Evolutionary conservation across 2,797 vertebrate species (phyloP).

Genomic region (Diplodus puntazzo): DNA sequence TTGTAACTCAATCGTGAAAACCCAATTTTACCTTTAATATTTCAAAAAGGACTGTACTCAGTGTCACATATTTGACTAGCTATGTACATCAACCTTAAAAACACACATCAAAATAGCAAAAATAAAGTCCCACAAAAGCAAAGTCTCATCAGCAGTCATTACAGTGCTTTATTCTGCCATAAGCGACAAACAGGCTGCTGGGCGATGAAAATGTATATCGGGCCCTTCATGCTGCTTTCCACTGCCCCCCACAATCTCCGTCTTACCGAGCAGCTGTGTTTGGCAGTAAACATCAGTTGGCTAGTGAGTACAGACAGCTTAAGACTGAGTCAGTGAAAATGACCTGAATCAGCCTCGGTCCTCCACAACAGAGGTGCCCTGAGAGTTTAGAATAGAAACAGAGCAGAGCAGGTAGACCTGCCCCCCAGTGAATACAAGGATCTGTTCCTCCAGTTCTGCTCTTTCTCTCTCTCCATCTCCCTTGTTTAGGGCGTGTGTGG

Average conservation of each 20-base stretch:
- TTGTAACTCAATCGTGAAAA: not conserved
- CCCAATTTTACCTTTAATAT: not conserved
- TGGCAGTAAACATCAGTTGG: constrained; percentile 61
- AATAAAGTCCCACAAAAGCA: not conserved
- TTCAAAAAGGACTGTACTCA: not conserved
- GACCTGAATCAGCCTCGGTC: constrained; percentile 33
- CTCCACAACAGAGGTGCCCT: constrained; percentile 18
- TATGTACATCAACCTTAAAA: not conserved
- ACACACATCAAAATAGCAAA: not conserved
- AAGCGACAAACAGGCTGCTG: not conserved
- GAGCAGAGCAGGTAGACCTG: constrained; percentile 45
- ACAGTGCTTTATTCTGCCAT: constrained; percentile 3
- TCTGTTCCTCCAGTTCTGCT: constrained; percentile 55
- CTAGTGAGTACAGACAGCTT: constrained; percentile 58
- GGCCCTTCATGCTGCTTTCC: constrained; percentile 23
- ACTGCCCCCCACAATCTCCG: constrained; percentile 15
- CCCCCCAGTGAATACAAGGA: constrained; percentile 35
- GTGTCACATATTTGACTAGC: not conserved
- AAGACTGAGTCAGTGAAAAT: constrained; percentile 55
- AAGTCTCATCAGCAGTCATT: not conserved
- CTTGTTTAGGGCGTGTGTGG: constrained; percentile 67
- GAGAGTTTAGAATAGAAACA: constrained; percentile 58
- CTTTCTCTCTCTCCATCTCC: constrained; percentile 44
- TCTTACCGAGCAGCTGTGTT: constrained; percentile 61
- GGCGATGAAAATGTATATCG: not conserved